phyloP scores from a whole-genome alignment of 2,888 invertebrate species.

The Hydropsyche betteni region DNA sequence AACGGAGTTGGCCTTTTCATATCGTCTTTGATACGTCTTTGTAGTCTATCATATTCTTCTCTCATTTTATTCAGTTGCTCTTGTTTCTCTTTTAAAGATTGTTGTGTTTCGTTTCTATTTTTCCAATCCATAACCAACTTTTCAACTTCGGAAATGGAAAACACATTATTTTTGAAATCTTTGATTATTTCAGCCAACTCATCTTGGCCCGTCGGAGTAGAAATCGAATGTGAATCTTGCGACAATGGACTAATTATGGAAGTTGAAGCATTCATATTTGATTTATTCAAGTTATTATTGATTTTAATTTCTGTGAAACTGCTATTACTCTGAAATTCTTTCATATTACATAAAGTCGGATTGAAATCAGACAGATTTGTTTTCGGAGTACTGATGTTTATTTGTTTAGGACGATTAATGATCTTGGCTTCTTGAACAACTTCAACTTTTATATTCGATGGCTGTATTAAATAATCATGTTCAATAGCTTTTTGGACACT shows the following conservation, averaged over 20 bases:
- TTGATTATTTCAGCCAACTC: constrained; percentile 87
- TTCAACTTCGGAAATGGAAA: constrained; percentile 85
- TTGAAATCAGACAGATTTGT: constrained; percentile 30
- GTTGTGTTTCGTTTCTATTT: constrained; percentile 86
- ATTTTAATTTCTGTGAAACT: constrained; percentile 45
- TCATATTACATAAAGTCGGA: constrained; percentile 35
- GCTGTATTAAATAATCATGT: constrained; percentile 70
- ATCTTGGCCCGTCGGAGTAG: constrained; percentile 69
- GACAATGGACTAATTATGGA: constrained; percentile 21
- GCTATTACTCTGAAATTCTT: constrained; percentile 37
- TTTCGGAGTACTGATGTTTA: constrained; percentile 52
- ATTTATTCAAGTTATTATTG: constrained; percentile 38
- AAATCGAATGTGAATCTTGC: constrained; percentile 50
- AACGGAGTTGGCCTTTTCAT: constrained; percentile 83
- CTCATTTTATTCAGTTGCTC: constrained; percentile 83
- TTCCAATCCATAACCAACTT: constrained; percentile 87
- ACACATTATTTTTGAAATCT: constrained; percentile 89
- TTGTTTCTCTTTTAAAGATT: constrained; percentile 85
- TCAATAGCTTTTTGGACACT: constrained; percentile 65
- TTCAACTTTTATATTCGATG: constrained; percentile 70
- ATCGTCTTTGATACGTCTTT: constrained; percentile 77
- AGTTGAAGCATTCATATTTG: constrained; percentile 40
- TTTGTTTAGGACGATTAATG: constrained; percentile 59
- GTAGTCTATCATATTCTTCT: constrained; percentile 83
- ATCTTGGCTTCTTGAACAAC: neutral